Base-by-base conservation (phyloP, 2,113 vertebrate genomes). In the Poeciliopsis retropinna region DNA sequence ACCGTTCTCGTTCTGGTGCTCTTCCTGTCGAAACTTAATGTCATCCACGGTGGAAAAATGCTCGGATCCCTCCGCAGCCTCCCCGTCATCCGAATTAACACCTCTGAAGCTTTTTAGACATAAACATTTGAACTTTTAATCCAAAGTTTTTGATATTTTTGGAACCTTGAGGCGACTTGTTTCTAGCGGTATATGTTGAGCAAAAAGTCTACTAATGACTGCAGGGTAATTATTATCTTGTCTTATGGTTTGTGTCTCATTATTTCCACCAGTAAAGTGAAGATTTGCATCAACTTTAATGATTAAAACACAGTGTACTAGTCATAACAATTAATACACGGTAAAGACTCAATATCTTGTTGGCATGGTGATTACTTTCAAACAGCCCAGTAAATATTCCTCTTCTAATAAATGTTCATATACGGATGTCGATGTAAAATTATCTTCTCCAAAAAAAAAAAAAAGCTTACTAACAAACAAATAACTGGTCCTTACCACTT, bases 51-150 rank as follows among this genome's bases (percentile, higher is more conserved):
- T 64, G 66, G 73, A 74, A 14, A 12, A 15, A 30, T 62, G 12
- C 19, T 31, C 5, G 61, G 30, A 30, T 62, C 30, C 31, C 62
- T 2, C 19, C 22, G 11, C 28, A 63, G 15, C 61, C 60, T 29
- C 4, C 29, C 10, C 15, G 3, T 17, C 15, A 22, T 25, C 51
- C 15, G 32, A 64, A 65, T 79, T 75, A 81, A 79, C 81, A 76
- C 77, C 70, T 57, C 27, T 51, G 7, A 12, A 29, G 44, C 54
- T 72, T 75, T 73, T 72, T 6, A 19, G 60, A 62, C 70, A 67
- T 70, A 84, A 88, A 76, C 75, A 65, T 62, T 29, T 28, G 68
- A 78, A 80, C 44, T 64, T 72, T 66, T 83, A 72, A 78, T 80
- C 78, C 80, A 76, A 75, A 79, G 61, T 82, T 81, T 80, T 66